A percentile compares a stretch with the other conserved stretches of the same genome.
Evolutionary conservation across 2,888 invertebrate genomes (phyloP).

Genomic region (Neelides folsomi): DNA sequence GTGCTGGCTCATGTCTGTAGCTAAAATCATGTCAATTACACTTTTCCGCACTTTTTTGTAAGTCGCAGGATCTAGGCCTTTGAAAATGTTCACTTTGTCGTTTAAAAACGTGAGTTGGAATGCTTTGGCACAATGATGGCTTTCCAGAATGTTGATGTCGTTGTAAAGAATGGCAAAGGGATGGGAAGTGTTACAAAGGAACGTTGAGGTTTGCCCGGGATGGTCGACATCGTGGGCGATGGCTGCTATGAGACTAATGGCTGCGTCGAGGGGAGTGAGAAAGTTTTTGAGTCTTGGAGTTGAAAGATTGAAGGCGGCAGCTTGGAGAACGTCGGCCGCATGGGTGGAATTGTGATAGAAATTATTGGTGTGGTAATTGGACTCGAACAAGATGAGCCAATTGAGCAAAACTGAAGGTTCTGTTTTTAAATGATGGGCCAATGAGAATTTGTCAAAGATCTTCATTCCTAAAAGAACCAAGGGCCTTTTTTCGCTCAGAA

Average conservation of each 20-base stretch:
- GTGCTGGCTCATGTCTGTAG: slow-evolving; percentile 10
- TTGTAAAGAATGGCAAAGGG: slow-evolving; percentile 10
- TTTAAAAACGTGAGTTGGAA: slow-evolving; percentile 3
- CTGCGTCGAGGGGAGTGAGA: slow-evolving; percentile 5
- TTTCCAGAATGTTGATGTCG: slow-evolving; percentile 7
- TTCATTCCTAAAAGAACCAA: slow-evolving; percentile 7
- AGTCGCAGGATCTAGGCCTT: neutral
- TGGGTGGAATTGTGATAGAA: slow-evolving; percentile 14
- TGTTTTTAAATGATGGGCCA: neutral
- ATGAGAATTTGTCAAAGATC: slow-evolving; percentile 6
- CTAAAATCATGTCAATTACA: slow-evolving; percentile 9
- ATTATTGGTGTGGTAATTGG: slow-evolving; percentile 8
- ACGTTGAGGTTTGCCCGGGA: slow-evolving; percentile 10
- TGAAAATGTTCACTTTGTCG: slow-evolving; percentile 8
- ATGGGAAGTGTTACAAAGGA: neutral
- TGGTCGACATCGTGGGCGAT: slow-evolving; percentile 10
- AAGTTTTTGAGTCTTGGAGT: neutral
- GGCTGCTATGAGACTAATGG: slow-evolving; percentile 5
- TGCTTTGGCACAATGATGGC: slow-evolving; percentile 6
- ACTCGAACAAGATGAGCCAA: slow-evolving; percentile 10
- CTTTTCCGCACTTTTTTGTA: slow-evolving; percentile 1
- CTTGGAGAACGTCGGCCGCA: slow-evolving; percentile 12
- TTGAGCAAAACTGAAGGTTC: slow-evolving; percentile 3
- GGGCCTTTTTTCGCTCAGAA: neutral
- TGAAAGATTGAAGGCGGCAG: slow-evolving; percentile 4